These are phyloP conservation scores for Umimayanthus kanabou DNA, from an alignment of 92 coral and sea anemone species.

Conservation along the genomic window DNA sequence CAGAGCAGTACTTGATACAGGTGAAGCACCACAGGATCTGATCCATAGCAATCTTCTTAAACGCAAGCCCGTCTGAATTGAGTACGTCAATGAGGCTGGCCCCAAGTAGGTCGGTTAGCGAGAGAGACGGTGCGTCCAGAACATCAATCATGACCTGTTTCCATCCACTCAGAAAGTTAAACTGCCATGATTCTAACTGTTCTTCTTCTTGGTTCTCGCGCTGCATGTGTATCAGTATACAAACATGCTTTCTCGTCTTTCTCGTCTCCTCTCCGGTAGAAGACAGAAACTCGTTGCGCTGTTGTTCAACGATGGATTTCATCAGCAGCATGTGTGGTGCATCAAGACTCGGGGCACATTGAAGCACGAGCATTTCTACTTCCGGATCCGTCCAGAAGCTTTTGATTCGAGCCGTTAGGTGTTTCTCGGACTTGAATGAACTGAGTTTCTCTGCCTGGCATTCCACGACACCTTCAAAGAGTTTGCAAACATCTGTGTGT, in stretches of 20 bases:
- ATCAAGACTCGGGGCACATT: conserved; percentile 94
- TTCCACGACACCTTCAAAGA: conserved; percentile 59
- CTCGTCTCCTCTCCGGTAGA: conserved; percentile 5
- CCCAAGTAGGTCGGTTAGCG: conserved; percentile 69
- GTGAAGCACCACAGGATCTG: conserved; percentile 95
- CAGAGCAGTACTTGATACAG: conserved; percentile 74
- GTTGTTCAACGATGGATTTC: conserved; percentile 89
- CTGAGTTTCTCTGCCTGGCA: conserved; percentile 87
- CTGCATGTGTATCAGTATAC: conserved; percentile 84
- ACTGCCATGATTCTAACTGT: conserved; percentile 76
- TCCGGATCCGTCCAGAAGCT: conserved; percentile 75
- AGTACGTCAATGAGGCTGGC: conserved; percentile 58
- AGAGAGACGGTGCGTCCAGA: conserved; percentile 69
- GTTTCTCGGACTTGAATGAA: conserved; percentile 93
- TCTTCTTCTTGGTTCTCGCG: conserved; percentile 57
- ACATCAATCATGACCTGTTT: conserved; percentile 87
- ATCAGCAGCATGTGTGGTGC: conserved; percentile 87
- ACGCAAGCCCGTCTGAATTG: conserved; percentile 60
- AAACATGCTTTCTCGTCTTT: conserved; percentile 71
- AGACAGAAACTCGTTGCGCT: conserved; percentile 58
- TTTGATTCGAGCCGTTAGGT: conserved; percentile 75
- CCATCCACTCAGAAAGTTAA: conserved; percentile 96
- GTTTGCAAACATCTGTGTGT: conserved; percentile 73
- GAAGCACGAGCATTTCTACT: conserved; percentile 72
- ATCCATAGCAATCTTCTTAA: conserved; percentile 68